Evolutionary conservation across 1,140 invertebrate genomes (phyloP), one percentile per base, ranked within the genome.

Genomic region (Cydia amplana): DNA sequence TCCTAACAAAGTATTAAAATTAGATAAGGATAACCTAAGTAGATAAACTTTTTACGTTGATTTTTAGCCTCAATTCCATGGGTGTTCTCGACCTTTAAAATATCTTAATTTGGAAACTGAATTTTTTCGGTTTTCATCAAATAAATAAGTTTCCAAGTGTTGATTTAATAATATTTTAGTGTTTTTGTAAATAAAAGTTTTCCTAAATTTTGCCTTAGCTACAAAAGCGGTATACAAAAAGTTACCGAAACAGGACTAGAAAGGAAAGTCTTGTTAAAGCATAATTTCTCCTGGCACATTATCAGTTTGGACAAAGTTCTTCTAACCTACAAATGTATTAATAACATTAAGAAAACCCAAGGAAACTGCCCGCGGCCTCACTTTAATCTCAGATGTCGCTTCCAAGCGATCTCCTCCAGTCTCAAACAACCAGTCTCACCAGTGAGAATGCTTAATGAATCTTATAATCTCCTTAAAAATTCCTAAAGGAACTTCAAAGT

Each of bases 361-460:
- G 55, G 55, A 74, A 64, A 70, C 20, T 12, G 85, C 89, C 85
- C 36, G 64, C 32, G 84, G 89, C 76, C 78, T 74, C 40, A 74
- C 88, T 90, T 91, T 91, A 90, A 91, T 91, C 87, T 84, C 72
- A 74, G 81, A 79, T 87, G 87, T 89, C 87, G 84, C 85, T 79
- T 80, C 70, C 82, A 84, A 85, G 82, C 76, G 73, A 67, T 18
- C 46, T 49, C 20, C 46, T 49, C 20, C 12, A 70, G 65, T 43
- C 65, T 70, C 36, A 10, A 36, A 10, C 43, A 28, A 46, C 12
- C 55, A 74, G 64, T 74, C 74, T 75, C 70, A 75, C 80, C 82
- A 90, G 84, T 88, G 80, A 82, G 89, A 91, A 91, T 91, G 80
- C 75, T 78, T 90, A 90, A 91, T 91, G 85, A 87, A 85, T 88